Base-by-base conservation (phyloP, 92 coral and sea anemone species). In the Meandrina meandrites region DNA sequence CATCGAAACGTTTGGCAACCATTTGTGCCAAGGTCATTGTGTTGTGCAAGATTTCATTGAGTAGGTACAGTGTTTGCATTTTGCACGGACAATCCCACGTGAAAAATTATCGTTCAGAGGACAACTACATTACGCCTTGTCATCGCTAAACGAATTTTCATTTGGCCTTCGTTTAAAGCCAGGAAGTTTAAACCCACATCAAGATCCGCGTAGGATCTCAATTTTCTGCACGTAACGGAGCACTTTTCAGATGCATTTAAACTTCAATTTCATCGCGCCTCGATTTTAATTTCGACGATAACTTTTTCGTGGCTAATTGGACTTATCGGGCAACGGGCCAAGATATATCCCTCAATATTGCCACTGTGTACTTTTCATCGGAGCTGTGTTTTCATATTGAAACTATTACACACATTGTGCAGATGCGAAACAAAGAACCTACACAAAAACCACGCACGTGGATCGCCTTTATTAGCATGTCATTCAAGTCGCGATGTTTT, bases 401-500 rank as follows among this genome's bases (percentile, higher is more conserved):
- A 76, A 50, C 82, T 51, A 66, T 51, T 62, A 40, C 73, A 66
- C 88, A 85, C 87, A 85, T 85, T 85, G 88, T 60, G 89, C 94
- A 92, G 92, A 92, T 92, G 94, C 75, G 78, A 66, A 40, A 51
- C 80, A 36, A 79, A 92, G 90, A 80, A 70, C 89, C 57, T 76
- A 22, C 70, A 92, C 94, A 92, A 92, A 64, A 79, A 67, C 78
- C 77, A 34, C 86, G 86, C 94, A 92, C 92, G 93, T 92, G 95
- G 90, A 87, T 36, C 37, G 36, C 67, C 51, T 81, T 92, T 87
- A 92, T 87, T 72, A 80, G 47, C 81, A 51, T 89, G 95, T 90
- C 91, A 84, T 87, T 85, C 85, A 74, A 35, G 93, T 83, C 88
- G 90, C 90, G 85, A 70, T 72, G 89, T 84, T 87, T 86, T 79